phyloP scores from a whole-genome alignment of 2,888 invertebrate species.

The Nomada hirtipes region DNA sequence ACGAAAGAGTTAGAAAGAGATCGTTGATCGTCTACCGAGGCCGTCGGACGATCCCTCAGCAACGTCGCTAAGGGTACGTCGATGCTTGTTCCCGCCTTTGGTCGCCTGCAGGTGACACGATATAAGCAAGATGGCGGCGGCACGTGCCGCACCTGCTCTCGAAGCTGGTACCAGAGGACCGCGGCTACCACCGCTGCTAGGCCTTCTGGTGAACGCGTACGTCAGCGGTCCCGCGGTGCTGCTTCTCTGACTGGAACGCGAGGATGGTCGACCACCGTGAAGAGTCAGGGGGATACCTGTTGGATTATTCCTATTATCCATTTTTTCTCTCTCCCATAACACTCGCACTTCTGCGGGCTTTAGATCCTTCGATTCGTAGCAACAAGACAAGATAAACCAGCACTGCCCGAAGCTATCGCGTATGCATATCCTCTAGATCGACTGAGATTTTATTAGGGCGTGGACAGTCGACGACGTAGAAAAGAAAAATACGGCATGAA shows the following conservation, averaged over 20 bases:
- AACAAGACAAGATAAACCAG: no score
- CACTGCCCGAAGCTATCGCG: no score
- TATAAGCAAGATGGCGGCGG: constrained; percentile 97
- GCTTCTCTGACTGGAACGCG: constrained; percentile 87
- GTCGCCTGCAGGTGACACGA: constrained; percentile 90
- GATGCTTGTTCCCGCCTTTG: constrained; percentile 81
- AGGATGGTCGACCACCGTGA: constrained; percentile 86
- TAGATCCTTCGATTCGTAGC: no score
- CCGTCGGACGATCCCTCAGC: constrained; percentile 84
- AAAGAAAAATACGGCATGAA: neutral
- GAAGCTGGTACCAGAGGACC: constrained; percentile 91
- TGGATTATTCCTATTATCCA: constrained; percentile 14
- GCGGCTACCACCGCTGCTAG: constrained; percentile 87
- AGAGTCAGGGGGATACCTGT: constrained; percentile 87
- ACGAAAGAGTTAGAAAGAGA: constrained; percentile 69
- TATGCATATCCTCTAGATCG: no score
- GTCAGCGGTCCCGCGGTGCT: constrained; percentile 83
- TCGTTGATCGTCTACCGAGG: constrained; percentile 82
- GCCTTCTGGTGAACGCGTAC: constrained; percentile 85
- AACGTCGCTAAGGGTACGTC: constrained; percentile 83
- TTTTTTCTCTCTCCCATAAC: neutral
- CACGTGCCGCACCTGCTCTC: constrained; percentile 96
- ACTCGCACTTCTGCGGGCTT: no score
- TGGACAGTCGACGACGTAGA: neutral
- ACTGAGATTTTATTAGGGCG: neutral